Evolutionary conservation across 2,797 vertebrate species (phyloP), one percentile per base, ranked within the genome.

Genomic region (Neomorphus geoffroyi): DNA sequence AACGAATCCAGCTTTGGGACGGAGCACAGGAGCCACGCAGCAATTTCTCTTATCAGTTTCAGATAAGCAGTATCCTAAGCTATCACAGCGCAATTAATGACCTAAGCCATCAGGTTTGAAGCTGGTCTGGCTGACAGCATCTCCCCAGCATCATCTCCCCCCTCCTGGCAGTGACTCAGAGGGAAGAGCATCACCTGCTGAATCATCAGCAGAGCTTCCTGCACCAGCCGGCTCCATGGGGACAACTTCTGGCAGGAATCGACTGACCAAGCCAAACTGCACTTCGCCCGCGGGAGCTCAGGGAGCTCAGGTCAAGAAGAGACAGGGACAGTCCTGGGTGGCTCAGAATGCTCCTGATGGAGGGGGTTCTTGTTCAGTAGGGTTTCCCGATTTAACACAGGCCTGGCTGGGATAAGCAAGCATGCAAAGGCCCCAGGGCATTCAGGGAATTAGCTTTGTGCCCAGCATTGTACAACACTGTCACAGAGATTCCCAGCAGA

Each of bases 181-280:
- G 89, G 83, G 86, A 66, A 57, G 17, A 83, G 73, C 82, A 85
- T 86, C 88, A 83, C 79, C 92, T 51, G 65, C 41, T 93, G 96
- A 94, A 90, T 96, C 96, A 95, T 58, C 93, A 43, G 73, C 39
- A 80, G 18, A 37, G 6, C 70, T 93, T 92, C 88, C 94, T 75
- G 93, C 54, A 50, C 53, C 5, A 78, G 86, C 90, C 3, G 5
- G 80, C 89, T 92, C 83, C 45, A 2, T 45, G 13, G 80, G 83
- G 69, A 92, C 65, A 80, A 22, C 82, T 95, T 35, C 86, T 86
- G 41, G 75, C 58, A 28, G 69, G 24, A 80, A 48, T 19, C 73
- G 9, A 22, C 77, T 22, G 85, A 39, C 88, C 92, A 39, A 41
- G 53, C 48, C 72, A 30, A 79, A 35, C 61, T 12, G 12, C 1